phyloP scores from a whole-genome alignment of 1,140 invertebrate species.

The Eriosoma lanigerum region DNA sequence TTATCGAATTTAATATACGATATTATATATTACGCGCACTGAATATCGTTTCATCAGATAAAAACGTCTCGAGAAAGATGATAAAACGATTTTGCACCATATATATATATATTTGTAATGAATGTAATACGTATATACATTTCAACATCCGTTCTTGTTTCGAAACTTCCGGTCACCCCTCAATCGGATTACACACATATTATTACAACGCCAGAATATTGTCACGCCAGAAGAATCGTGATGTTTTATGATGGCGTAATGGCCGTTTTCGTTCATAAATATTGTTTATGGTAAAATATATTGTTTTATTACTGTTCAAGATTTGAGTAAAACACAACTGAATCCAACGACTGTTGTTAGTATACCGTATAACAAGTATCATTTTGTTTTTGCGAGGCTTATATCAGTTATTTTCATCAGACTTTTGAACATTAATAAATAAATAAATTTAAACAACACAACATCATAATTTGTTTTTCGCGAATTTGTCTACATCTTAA shows the following conservation, averaged over 20 bases:
- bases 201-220: constrained; percentile 34
- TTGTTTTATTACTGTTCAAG: neutral
- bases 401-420: no score
- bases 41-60: constrained; percentile 16
- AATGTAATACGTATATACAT: neutral
- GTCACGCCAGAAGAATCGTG: constrained; percentile 23
- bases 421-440: no score
- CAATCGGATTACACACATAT: neutral
- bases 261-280: constrained; percentile 46
- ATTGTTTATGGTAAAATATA: constrained; percentile 44
- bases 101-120: constrained; percentile 19
- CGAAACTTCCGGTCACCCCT: constrained; percentile 28
- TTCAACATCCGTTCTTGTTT: constrained; percentile 16
- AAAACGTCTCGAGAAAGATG: constrained; percentile 16
- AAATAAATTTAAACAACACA: no score
- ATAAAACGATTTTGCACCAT: neutral
- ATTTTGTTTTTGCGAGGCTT: no score
- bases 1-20: no score
- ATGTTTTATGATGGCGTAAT: constrained; percentile 35
- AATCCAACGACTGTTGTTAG: neutral
- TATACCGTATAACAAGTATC: no score
- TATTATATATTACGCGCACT: neutral
- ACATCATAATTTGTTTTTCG: no score
- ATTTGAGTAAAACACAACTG: constrained; percentile 23
- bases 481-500: no score